These are phyloP conservation scores for Pollimyrus isidori DNA, from an alignment of 2,113 vertebrate species.

Conservation along the genomic window DNA sequence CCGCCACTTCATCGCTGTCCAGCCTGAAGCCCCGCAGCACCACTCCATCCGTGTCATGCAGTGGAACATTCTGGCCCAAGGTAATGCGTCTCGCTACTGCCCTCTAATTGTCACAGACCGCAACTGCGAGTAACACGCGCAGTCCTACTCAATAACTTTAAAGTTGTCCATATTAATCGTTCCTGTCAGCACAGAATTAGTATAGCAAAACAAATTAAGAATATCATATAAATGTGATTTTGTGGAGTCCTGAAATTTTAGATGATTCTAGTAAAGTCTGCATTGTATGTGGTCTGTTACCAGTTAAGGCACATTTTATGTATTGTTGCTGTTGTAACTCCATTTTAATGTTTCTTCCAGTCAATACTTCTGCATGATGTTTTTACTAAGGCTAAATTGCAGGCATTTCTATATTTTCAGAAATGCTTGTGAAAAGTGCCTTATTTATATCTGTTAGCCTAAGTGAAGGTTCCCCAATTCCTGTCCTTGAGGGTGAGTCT, in stretches of 20 bases:
- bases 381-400: not conserved
- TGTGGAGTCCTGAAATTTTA: not conserved
- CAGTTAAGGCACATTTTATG: not conserved
- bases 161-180: not conserved
- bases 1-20: conserved; percentile 63
- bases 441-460: not conserved
- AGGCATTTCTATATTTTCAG: not conserved
- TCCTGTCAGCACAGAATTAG: too few species aligned
- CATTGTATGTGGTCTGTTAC: not conserved
- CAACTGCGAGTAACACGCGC: not conserved
- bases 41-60: conserved; percentile 68
- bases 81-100: conserved; percentile 46
- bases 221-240: not conserved
- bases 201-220: not conserved
- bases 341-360: not conserved
- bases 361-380: not conserved
- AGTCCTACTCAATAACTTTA: not conserved
- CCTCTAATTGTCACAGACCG: not conserved
- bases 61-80: conserved; percentile 97
- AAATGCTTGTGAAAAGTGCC: not conserved
- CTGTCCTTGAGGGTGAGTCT: not conserved
- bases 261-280: not conserved
- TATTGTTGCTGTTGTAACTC: not conserved
- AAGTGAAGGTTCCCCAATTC: not conserved
- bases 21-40: conserved; percentile 26